Evolutionary conservation across 2,888 invertebrate genomes (phyloP), one percentile per base, ranked within the genome.

Genomic region (Podabrus alpinus): DNA sequence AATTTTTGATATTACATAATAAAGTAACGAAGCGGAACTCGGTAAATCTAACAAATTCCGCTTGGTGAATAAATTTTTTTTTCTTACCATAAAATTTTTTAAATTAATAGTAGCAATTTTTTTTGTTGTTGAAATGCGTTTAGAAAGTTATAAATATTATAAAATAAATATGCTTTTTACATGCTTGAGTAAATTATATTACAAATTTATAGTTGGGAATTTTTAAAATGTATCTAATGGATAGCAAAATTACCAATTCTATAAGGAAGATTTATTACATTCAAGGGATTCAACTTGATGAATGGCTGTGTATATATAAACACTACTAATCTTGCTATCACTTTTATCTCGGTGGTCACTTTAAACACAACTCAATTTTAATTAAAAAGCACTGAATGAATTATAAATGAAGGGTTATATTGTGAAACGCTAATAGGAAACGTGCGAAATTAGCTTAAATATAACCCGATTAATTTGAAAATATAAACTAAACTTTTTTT

Each of bases 311-410:
- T 64, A 64, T 64, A 64, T 19, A 64, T 64, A 64, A 64, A 64
- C 62, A 64, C 62, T n/a, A 64, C 62, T 64, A 73, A 69, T 73
- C 66, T 66, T 59, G 69, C 16, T 69, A 66, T 62, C 66, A 73
- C 60, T 61, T 66, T 64, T 59, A 59, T 72, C 59, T 69, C 66
- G 64, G 66, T 60, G 69, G 73, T 73, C 73, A 73, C 64, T 73
- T 66, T 73, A 73, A 69, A 66, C 59, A 64, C 60, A 69, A 61
- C 45, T n/a, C 64, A 19, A 72, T 72, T 72, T 68, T 72, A 72
- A 72, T 72, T 72, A 68, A 72, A 69, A 64, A 17, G n/a, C 16
- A 72, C 68, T 29, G 19, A 72, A 72, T 72, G 68, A 72, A 68
- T 72, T 68, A 68, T 15, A 68, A 68, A 72, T 62, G 62, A 68